Percentiles rank a stretch among this genome's conserved stretches.
phyloP scores from a whole-genome alignment of 2,888 invertebrate species.

The Cremastinae sp. region DNA sequence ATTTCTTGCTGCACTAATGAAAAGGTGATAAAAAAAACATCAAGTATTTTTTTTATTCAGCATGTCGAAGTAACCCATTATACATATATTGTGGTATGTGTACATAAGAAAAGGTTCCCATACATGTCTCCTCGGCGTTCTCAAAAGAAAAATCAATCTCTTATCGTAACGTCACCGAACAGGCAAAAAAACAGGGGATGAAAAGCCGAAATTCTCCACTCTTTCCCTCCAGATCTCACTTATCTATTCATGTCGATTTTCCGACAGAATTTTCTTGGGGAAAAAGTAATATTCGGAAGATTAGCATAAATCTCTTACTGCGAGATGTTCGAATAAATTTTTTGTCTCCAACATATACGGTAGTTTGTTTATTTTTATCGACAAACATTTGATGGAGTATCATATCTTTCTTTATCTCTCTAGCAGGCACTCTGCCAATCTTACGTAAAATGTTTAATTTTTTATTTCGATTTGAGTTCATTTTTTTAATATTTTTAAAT shows the following conservation, averaged over 20 bases:
- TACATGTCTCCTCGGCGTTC: slow-evolving; percentile 30
- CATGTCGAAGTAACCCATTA: too few species aligned
- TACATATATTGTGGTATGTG: neutral
- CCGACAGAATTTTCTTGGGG: slow-evolving; percentile 31
- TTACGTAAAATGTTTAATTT: too few species aligned
- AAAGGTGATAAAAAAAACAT: too few species aligned
- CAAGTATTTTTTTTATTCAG: too few species aligned
- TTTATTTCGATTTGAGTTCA: too few species aligned
- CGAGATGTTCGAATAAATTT: neutral
- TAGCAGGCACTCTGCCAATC: too few species aligned
- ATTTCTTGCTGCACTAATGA: too few species aligned
- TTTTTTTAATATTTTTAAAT: too few species aligned
- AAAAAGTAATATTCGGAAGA: slow-evolving; percentile 28
- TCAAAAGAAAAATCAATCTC: slow-evolving; percentile 60
- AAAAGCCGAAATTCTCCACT: slow-evolving; percentile 34
- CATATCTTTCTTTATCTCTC: too few species aligned
- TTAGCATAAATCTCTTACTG: slow-evolving; percentile 3
- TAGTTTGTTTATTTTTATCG: slow-evolving; percentile 4
- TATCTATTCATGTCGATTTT: slow-evolving; percentile 29
- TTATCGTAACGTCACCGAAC: slow-evolving; percentile 51
- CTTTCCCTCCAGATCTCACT: slow-evolving; percentile 24
- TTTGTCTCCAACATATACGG: neutral
- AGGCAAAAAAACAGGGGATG: slow-evolving; percentile 42
- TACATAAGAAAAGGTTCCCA: neutral
- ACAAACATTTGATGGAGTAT: too few species aligned